phyloP scores from a whole-genome alignment of 2,797 vertebrate species.

The Myotis vivesi region DNA sequence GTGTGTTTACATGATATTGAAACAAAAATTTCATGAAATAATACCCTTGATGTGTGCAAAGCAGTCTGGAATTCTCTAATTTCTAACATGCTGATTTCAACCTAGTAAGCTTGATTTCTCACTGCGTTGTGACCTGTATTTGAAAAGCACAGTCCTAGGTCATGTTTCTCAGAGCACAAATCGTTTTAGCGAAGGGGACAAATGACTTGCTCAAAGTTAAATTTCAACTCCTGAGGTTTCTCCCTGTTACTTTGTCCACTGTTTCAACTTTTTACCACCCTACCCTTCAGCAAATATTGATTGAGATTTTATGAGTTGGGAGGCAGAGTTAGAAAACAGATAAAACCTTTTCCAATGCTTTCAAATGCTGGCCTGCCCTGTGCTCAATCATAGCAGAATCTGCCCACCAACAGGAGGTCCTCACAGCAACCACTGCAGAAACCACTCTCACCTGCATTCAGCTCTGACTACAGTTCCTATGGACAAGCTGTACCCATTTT shows the following conservation, averaged over 20 bases:
- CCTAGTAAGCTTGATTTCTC: neutral
- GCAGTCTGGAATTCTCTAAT: neutral
- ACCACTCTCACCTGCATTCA: neutral
- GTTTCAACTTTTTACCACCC: neutral
- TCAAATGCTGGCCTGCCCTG: neutral
- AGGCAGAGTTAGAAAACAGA: slow-evolving; percentile 44
- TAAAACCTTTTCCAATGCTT: slow-evolving; percentile 19
- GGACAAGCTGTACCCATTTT: neutral
- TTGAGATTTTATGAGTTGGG: slow-evolving; percentile 48
- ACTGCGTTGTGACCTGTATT: neutral
- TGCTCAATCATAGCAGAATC: neutral
- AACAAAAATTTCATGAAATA: slow-evolving; percentile 27
- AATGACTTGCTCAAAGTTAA: slow-evolving; percentile 46
- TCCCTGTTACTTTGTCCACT: slow-evolving; percentile 43
- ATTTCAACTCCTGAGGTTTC: slow-evolving; percentile 57
- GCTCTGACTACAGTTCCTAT: neutral
- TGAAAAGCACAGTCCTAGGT: neutral
- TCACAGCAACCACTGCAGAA: neutral
- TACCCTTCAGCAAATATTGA: slow-evolving; percentile 53
- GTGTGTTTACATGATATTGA: neutral
- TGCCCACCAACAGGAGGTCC: neutral
- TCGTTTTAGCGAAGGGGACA: neutral
- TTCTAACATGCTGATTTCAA: slow-evolving; percentile 22
- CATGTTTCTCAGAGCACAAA: neutral
- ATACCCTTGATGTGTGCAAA: neutral